Conservation (phyloP, 1,140 invertebrate species). For the Thrips palmi region DNA sequence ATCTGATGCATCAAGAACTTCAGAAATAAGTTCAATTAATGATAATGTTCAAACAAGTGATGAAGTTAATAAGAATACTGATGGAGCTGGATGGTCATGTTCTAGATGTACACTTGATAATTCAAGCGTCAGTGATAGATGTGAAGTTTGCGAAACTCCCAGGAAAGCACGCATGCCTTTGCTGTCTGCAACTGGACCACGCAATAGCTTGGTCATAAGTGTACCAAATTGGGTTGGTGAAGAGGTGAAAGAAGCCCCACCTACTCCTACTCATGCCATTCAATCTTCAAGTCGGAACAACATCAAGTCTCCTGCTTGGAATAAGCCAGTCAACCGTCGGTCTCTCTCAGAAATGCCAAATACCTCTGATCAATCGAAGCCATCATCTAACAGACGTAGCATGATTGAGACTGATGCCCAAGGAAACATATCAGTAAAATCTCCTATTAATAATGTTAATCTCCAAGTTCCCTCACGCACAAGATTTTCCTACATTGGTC, state of each 20-base stretch:
- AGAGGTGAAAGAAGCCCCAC: constrained; percentile 35
- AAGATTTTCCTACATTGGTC: constrained; percentile 38
- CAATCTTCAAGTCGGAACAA: constrained; percentile 19
- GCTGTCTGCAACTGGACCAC: constrained; percentile 23
- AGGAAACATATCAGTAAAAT: constrained; percentile 12
- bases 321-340: constrained; percentile 23
- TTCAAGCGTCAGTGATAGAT: constrained; percentile 26
- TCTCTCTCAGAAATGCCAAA: constrained; percentile 29
- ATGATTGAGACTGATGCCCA: constrained; percentile 37
- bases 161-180: constrained; percentile 23
- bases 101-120: constrained; percentile 38
- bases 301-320: constrained; percentile 7
- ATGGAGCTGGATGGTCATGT: constrained; percentile 33
- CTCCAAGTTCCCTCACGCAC: constrained; percentile 16
- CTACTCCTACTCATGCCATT: constrained; percentile 24
- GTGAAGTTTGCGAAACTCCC: constrained; percentile 43
- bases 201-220: not conserved
- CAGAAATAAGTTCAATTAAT: constrained; percentile 22
- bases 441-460: constrained; percentile 17
- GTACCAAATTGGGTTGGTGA: constrained; percentile 27
- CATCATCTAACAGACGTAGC: constrained; percentile 34
- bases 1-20: constrained; percentile 13
- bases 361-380: constrained; percentile 22
- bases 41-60: constrained; percentile 20
- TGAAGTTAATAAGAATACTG: constrained; percentile 23